Evolutionary conservation across 2,797 vertebrate genomes (phyloP), one percentile per base, ranked within the genome.

Genomic region (Rhyacichthys aspro): DNA sequence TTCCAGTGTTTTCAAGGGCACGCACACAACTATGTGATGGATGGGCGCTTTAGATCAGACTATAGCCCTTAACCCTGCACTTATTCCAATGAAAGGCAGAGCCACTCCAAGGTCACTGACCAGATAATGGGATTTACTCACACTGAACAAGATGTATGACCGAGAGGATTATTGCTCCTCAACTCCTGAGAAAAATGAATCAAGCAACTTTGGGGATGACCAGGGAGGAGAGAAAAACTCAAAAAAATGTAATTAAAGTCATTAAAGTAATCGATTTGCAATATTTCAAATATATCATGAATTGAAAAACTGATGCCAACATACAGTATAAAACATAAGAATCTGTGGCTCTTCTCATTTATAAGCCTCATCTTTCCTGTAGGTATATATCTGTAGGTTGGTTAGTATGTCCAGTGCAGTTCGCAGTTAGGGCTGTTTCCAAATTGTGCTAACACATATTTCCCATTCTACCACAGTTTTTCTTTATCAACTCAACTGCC

Each of bases 81-180:
- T 72, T 76, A 72, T 64, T 58, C 52, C 48, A n/a, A 59, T 63
- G 63, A 81, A 57, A 78, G 72, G 71, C 68, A 4, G 5, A 66
- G 72, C 57, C 56, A 77, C 55, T 74, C 70, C 79, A 87, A 89
- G 82, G 81, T 89, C 85, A 72, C 52, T 59, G 53, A 54, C 38
- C 23, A 55, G 46, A 53, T 78, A 84, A 86, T 63, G 58, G 59
- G 64, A 86, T 89, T 86, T 77, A 74, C 59, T 59, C 43, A 55
- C 58, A 56, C 19, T 65, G 58, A 71, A 76, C 67, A 72, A 70
- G 67, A 83, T 68, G 70, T 70, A 71, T 63, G 48, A 66, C 42
- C 43, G 36, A 5, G 17, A 55, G 47, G 66, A 56, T 62, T 48
- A 74, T 63, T 63, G 71, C 50, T 55, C 71, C 63, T 49, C 57